Evolutionary conservation across 2,888 invertebrate genomes (phyloP), one percentile per base, ranked within the genome.

Genomic region (Idaea straminata): DNA sequence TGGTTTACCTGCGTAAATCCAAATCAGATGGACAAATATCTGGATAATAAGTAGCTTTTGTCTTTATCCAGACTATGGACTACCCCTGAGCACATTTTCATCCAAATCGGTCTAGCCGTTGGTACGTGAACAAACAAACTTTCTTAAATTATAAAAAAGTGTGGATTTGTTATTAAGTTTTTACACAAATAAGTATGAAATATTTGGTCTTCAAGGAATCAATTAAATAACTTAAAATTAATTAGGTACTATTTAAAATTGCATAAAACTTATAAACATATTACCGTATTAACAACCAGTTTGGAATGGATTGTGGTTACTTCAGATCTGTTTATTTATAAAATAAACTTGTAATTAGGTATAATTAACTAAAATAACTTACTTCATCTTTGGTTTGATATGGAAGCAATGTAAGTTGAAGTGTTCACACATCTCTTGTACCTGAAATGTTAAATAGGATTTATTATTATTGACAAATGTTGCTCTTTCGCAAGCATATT

Each of bases 391-490:
- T 87, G 90, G 87, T 77, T 91, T 91, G 82, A 93, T 92, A 80
- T 83, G 88, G 93, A 99, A 98, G 89, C 98, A 98, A 77, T 96
- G 93, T 79, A 98, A 97, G 79, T 96, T 95, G 89, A 99, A 98
- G 90, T 99, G 98, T 71, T 95, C 94, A 85, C 98, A 98, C 98
- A 99, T 98, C 92, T 99, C 98, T 77, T 95, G 95, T n/a, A 99
- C 97, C 97, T 98, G 92, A 57, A 94, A 94, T 69, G 35, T 64
- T 65, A n/a, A 62, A 63, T n/a, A 62, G 25, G 25, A 25, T 25
- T 25, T 25, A 25, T 25, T 25, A 25, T 25, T 25, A 25, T 25
- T 25, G 25, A 25, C 25, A 25, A 25, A 25, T 25, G 3, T 25
- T 25, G 25, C 25, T 25, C 25, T 25, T 25, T 2, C 3, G 25